These are phyloP conservation scores for Polypedilum pembai DNA, from an alignment of 1,140 invertebrate species.

Conservation along the genomic window DNA sequence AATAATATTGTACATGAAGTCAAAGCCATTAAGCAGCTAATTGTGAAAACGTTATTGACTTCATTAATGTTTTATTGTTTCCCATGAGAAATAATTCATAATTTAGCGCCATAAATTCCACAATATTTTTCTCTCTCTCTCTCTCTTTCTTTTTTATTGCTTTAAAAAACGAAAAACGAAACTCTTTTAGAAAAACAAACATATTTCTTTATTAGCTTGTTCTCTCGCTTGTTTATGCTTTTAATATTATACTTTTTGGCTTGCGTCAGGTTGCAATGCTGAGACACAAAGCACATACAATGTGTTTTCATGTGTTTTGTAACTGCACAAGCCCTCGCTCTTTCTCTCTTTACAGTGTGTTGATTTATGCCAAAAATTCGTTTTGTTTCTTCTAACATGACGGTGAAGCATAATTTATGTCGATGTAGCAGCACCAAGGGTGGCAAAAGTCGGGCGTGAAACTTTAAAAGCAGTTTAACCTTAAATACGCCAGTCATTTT, in stretches of 20 bases:
- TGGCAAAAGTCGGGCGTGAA: no score
- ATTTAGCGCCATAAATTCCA: slow-evolving; percentile 25
- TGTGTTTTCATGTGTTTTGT: background rate
- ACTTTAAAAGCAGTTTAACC: background rate
- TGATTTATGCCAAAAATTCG: no score
- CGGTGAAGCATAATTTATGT: no score
- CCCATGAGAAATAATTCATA: slow-evolving; percentile 28
- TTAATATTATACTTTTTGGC: background rate
- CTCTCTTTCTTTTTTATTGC: no score
- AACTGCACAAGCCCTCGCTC: background rate
- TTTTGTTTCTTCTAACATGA: no score
- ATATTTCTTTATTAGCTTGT: slow-evolving; percentile 6
- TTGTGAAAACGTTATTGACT: slow-evolving; percentile 25
- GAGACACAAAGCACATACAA: background rate
- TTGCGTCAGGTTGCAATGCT: background rate
- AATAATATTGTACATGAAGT: background rate
- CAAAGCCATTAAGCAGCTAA: background rate
- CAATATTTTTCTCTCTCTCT: background rate
- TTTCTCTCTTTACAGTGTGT: no score
- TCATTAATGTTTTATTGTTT: slow-evolving; percentile 26
- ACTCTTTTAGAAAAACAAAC: background rate
- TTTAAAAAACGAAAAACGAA: slow-evolving; percentile 1
- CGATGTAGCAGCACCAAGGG: no score
- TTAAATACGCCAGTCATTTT: background rate
- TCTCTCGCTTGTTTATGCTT: background rate